These are phyloP conservation scores for Brachypodius melanocephalos DNA, from an alignment of 2,113 vertebrate genomes.

Conservation along the genomic window DNA sequence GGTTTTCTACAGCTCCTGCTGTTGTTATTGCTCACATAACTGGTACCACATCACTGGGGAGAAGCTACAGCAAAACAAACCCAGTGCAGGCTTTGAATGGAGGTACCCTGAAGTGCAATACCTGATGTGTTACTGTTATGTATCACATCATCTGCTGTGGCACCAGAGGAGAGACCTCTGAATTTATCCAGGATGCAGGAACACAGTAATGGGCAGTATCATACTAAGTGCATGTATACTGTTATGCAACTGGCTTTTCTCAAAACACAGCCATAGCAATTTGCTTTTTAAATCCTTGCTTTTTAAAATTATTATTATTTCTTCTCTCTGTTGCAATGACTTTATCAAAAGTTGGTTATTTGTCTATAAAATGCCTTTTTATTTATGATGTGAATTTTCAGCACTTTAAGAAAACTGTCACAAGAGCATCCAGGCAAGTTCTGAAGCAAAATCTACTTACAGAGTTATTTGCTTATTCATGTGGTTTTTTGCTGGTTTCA, in stretches of 20 bases:
- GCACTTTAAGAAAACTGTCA: not conserved
- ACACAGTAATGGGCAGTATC: not conserved
- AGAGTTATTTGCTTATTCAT: not conserved
- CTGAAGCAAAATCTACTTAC: not conserved
- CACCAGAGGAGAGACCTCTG: not conserved
- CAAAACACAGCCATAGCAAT: not conserved
- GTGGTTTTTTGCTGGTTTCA: not conserved
- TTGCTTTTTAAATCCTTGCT: not conserved
- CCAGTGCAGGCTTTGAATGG: not conserved
- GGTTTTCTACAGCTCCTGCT: not conserved
- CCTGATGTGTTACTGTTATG: not conserved
- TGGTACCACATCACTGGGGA: not conserved
- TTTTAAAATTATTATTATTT: not conserved
- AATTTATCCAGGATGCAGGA: not conserved
- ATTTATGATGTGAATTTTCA: not conserved
- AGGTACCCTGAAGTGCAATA: not conserved
- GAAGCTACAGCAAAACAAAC: not conserved
- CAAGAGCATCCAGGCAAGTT: not conserved
- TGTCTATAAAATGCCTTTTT: not conserved
- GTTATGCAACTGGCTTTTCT: fast-evolving
- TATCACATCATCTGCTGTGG: fast-evolving
- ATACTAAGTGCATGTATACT: fast-evolving
- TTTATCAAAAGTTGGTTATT: not conserved
- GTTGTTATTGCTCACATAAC: not conserved
- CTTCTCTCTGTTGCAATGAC: not conserved